A percentile compares a stretch with the other conserved stretches of the same genome.
These are phyloP conservation scores for Craniophora ligustri DNA, from an alignment of 2,888 invertebrate genomes.

Conservation along the genomic window DNA sequence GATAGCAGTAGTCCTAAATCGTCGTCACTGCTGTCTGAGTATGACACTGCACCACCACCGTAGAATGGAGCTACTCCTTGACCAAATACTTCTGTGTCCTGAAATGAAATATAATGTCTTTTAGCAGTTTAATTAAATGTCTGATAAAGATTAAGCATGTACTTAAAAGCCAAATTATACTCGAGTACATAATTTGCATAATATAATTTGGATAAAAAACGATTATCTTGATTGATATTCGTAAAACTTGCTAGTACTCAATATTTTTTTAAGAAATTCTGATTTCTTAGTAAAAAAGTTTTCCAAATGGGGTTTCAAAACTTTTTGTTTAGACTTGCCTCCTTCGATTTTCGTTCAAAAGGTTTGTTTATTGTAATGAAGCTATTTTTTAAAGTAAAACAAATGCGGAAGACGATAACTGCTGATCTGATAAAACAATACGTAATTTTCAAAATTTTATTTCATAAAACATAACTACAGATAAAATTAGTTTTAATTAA, in stretches of 20 bases:
- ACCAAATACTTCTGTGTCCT: constrained; percentile 59
- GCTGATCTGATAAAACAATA: too few species aligned
- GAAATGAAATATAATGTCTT: constrained; percentile 22
- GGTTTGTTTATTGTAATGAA: too few species aligned
- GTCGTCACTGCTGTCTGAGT: constrained; percentile 53
- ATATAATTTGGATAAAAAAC: background rate
- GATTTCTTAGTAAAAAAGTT: constrained; percentile 26
- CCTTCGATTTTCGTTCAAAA: constrained; percentile 9
- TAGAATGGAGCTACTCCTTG: constrained; percentile 56
- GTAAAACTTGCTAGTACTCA: constrained; percentile 4
- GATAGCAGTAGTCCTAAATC: constrained; percentile 72
- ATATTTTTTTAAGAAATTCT: constrained; percentile 15
- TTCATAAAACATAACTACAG: too few species aligned
- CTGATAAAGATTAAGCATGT: too few species aligned
- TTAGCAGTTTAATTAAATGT: too few species aligned
- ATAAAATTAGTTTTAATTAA: too few species aligned
- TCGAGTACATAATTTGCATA: too few species aligned
- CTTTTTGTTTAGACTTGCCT: constrained; percentile 16
- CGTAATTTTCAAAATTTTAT: too few species aligned
- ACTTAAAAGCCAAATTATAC: too few species aligned
- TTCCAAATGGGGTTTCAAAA: constrained; percentile 24
- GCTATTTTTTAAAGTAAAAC: too few species aligned
- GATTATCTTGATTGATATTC: background rate
- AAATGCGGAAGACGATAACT: too few species aligned
- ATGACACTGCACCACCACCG: constrained; percentile 58